Conservation (phyloP, 1,140 invertebrate genomes). For the Dreissena rostriformis region DNA sequence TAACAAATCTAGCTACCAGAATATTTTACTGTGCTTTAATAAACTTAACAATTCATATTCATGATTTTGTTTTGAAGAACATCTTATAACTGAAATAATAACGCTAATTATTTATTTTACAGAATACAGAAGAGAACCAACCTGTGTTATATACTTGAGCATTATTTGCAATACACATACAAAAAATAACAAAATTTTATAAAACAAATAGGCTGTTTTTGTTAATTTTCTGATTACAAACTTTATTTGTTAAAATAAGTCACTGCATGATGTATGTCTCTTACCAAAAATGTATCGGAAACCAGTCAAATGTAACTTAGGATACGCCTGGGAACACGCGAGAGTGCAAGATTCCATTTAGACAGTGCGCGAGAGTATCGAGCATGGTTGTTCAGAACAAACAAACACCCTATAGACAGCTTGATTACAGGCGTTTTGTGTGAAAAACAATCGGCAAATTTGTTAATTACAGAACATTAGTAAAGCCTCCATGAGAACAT, state of each 20-base stretch:
- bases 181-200: background rate
- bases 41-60: too few relatives aligned
- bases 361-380: background rate
- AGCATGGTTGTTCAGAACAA: background rate
- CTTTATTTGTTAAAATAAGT: background rate
- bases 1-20: too few relatives aligned
- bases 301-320: background rate
- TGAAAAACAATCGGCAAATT: conserved; percentile 1
- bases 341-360: background rate
- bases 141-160: background rate
- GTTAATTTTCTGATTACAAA: background rate
- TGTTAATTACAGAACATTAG: conserved; percentile 5
- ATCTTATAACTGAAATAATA: too few relatives aligned
- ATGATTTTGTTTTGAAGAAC: too few relatives aligned
- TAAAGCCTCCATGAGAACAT: background rate
- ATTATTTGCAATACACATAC: background rate
- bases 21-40: too few relatives aligned
- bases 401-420: conserved; percentile 7
- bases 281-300: background rate
- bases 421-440: conserved; percentile 2
- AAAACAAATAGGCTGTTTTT: background rate
- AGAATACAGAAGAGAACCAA: too few relatives aligned
- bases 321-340: background rate
- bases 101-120: too few relatives aligned
- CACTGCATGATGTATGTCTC: background rate